Conservation (phyloP, 2,113 vertebrate species). For the Hepsetus odoe region DNA sequence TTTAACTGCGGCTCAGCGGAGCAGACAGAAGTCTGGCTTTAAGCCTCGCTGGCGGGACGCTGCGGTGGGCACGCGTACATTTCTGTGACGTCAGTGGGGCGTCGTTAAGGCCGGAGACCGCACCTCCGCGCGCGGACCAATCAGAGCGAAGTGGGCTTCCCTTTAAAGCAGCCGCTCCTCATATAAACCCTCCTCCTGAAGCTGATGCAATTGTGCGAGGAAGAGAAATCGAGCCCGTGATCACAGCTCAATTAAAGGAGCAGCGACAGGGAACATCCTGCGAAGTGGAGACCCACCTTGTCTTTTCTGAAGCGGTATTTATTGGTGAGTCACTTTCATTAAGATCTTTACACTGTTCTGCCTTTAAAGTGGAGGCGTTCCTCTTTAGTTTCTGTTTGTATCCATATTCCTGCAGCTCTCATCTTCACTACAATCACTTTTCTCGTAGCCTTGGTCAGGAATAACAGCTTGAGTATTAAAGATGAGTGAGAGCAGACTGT, state of each 20-base stretch:
- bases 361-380: no score
- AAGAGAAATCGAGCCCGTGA: not conserved
- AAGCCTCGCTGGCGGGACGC: not conserved
- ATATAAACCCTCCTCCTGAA: slow-evolving; percentile 59
- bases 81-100: slow-evolving; percentile 55
- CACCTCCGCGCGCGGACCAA: slow-evolving; percentile 75
- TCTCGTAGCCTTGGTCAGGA: no score
- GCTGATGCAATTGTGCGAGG: slow-evolving; percentile 79
- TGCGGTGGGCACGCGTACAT: slow-evolving; percentile 7
- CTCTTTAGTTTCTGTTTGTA: no score
- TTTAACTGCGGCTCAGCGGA: not conserved
- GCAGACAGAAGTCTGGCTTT: slow-evolving; percentile 27
- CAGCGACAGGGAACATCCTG: not conserved
- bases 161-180: slow-evolving; percentile 57
- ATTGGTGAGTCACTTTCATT: slow-evolving; percentile 33
- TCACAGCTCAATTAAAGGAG: not conserved
- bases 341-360: no score
- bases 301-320: not conserved
- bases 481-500: no score
- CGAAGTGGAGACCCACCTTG: not conserved
- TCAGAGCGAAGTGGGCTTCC: slow-evolving; percentile 68
- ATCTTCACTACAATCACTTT: not conserved
- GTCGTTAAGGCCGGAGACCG: slow-evolving; percentile 62
- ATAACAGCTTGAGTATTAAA: no score
- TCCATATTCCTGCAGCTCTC: no score